phyloP scores from a whole-genome alignment of 1,140 invertebrate genomes.

The Zeugodacus cucurbitae region DNA sequence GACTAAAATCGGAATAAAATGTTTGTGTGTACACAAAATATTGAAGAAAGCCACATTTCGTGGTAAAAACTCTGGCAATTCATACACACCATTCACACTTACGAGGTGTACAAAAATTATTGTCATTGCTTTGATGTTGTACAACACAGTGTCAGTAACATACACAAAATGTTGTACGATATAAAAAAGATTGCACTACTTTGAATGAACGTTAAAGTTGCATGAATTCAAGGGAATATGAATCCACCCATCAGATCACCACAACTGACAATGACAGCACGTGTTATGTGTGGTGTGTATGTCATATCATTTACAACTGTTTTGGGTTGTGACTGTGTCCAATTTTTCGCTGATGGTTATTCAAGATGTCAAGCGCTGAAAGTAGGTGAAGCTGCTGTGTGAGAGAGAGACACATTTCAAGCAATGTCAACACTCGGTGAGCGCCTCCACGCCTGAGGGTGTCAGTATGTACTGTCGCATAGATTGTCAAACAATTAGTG shows the following conservation, averaged over 20 bases:
- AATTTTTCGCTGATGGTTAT: not conserved
- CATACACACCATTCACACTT: not conserved
- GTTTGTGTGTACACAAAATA: not conserved
- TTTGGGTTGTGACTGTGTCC: not conserved
- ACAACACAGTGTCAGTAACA: not conserved
- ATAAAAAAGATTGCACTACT: not conserved
- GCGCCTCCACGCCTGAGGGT: not conserved
- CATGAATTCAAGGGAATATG: not conserved
- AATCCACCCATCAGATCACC: not conserved
- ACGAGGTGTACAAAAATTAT: not conserved
- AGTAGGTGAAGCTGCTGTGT: conserved; percentile 29
- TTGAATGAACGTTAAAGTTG: not conserved
- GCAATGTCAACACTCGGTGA: not conserved
- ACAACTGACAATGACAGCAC: not conserved
- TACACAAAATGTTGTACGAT: not conserved
- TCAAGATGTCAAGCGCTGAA: conserved; percentile 6
- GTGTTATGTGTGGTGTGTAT: not conserved
- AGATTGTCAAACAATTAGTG: not conserved
- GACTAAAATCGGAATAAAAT: not conserved
- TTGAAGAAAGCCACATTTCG: conserved; percentile 4
- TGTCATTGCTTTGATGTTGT: not conserved
- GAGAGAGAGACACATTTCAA: not conserved
- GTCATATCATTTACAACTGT: not conserved
- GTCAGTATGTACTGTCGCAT: not conserved
- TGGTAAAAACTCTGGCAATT: not conserved